Percentiles rank a stretch among this genome's conserved stretches.
These are phyloP conservation scores for Oxyruncus cristatus DNA, from an alignment of 2,113 vertebrate genomes.

Conservation along the genomic window DNA sequence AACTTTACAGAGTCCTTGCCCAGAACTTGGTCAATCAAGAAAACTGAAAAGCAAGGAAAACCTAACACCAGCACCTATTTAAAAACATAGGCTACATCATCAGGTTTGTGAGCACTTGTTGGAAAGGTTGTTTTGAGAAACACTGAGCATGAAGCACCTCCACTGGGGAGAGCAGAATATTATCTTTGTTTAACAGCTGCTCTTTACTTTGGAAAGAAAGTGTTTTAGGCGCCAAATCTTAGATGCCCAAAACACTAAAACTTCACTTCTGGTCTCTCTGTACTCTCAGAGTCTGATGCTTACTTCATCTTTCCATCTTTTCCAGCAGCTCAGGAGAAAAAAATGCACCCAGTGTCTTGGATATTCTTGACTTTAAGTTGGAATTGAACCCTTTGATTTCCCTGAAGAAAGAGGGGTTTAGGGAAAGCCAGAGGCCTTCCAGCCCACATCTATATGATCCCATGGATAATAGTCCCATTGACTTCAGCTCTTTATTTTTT, in stretches of 20 bases:
- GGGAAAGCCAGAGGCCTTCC: neutral
- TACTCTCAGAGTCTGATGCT: neutral
- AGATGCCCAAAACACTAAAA: neutral
- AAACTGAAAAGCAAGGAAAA: neutral
- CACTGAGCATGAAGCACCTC: rapidly evolving
- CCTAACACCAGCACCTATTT: neutral
- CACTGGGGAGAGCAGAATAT: neutral
- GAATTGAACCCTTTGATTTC: neutral
- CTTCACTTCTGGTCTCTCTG: neutral
- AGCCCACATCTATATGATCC: neutral
- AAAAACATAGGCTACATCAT: rapidly evolving
- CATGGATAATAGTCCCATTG: neutral
- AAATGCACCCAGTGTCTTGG: neutral
- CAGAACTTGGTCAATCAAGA: neutral
- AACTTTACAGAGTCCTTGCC: neutral
- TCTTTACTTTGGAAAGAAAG: neutral
- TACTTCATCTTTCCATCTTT: neutral
- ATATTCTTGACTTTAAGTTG: neutral
- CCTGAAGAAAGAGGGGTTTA: rapidly evolving
- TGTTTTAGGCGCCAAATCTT: neutral
- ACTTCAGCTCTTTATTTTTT: neutral
- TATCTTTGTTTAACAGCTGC: neutral
- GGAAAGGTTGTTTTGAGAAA: neutral
- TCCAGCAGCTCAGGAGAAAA: neutral
- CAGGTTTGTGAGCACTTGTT: neutral